A percentile compares a stretch with the other conserved stretches of the same genome.
Conservation (phyloP, 1,140 invertebrate genomes). For the Drosophila ercepeae region DNA sequence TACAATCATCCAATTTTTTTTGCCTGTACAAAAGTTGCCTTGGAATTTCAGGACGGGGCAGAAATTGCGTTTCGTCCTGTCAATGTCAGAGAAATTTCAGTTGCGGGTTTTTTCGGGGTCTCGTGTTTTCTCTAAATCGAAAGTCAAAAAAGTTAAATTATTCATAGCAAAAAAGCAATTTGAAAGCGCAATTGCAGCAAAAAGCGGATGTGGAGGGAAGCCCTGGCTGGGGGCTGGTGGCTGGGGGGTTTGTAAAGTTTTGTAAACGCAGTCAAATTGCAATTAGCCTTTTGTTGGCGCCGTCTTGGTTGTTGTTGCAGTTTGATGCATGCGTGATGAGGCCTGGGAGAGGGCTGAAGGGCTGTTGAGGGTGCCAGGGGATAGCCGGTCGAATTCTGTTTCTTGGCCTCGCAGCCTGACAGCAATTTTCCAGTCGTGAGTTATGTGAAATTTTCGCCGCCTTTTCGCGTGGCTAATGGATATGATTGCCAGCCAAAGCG, state of each 20-base stretch:
- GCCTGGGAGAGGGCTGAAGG: not conserved
- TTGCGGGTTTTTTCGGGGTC: slow-evolving; percentile 38
- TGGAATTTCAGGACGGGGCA: slow-evolving; percentile 36
- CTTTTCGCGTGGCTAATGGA: slow-evolving; percentile 72
- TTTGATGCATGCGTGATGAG: slow-evolving; percentile 76
- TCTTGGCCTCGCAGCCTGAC: slow-evolving; percentile 38
- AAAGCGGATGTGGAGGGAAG: not conserved
- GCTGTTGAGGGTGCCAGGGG: not conserved
- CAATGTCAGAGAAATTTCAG: slow-evolving; percentile 75
- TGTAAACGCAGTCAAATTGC: slow-evolving; percentile 80
- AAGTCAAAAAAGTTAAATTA: slow-evolving; percentile 82
- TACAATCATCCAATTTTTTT: slow-evolving; percentile 37
- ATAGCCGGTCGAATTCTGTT: slow-evolving; percentile 33
- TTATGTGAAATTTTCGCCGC: slow-evolving; percentile 76
- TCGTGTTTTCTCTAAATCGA: slow-evolving; percentile 74
- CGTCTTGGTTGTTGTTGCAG: slow-evolving; percentile 57
- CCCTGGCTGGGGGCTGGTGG: too few relatives aligned
- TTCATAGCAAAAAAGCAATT: slow-evolving; percentile 79
- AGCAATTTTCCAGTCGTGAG: slow-evolving; percentile 82
- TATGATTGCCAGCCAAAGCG: slow-evolving; percentile 81
- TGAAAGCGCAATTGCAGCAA: slow-evolving; percentile 46
- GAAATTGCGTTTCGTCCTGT: slow-evolving; percentile 76
- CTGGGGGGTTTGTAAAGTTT: too few relatives aligned
- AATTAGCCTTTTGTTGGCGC: slow-evolving; percentile 78
- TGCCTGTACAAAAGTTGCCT: slow-evolving; percentile 17